Evolutionary conservation across 2,888 invertebrate genomes (phyloP).

Genomic region (Neocrepidodera transversa): DNA sequence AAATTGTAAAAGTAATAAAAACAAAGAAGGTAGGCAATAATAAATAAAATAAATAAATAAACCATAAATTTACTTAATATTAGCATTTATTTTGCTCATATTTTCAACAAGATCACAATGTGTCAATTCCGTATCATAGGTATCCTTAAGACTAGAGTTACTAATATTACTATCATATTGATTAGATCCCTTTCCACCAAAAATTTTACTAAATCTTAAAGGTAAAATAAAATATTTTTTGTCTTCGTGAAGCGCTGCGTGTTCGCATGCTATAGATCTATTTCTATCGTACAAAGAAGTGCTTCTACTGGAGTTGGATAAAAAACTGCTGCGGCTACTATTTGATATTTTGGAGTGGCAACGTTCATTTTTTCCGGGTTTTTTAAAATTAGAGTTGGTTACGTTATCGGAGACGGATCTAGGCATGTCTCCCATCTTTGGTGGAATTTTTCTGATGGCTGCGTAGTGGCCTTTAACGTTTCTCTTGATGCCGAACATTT

Average conservation of each 20-base stretch:
- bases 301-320: conserved; percentile 20
- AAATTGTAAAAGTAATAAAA: too few relatives aligned
- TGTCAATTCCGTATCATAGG: conserved; percentile 72
- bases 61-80: conserved; percentile 33
- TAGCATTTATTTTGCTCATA: conserved; percentile 71
- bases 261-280: conserved; percentile 13
- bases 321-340: conserved; percentile 26
- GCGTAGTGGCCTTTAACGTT: conserved; percentile 36
- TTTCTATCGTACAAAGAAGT: conserved; percentile 26
- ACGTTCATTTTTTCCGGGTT: not conserved
- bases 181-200: conserved; percentile 3
- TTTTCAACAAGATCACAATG: conserved; percentile 73
- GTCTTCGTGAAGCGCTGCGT: not conserved
- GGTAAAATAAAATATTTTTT: conserved; percentile 30
- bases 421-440: conserved; percentile 33
- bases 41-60: too few relatives aligned
- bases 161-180: conserved; percentile 66
- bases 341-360: conserved; percentile 21
- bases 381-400: conserved; percentile 15
- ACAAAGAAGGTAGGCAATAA: too few relatives aligned
- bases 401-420: conserved; percentile 46
- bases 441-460: conserved; percentile 35
- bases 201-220: conserved; percentile 21
- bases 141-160: conserved; percentile 77
- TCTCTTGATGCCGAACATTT: conserved; percentile 40